phyloP scores from a whole-genome alignment of 2,888 invertebrate species.

The Pseudococcus longispinus region DNA sequence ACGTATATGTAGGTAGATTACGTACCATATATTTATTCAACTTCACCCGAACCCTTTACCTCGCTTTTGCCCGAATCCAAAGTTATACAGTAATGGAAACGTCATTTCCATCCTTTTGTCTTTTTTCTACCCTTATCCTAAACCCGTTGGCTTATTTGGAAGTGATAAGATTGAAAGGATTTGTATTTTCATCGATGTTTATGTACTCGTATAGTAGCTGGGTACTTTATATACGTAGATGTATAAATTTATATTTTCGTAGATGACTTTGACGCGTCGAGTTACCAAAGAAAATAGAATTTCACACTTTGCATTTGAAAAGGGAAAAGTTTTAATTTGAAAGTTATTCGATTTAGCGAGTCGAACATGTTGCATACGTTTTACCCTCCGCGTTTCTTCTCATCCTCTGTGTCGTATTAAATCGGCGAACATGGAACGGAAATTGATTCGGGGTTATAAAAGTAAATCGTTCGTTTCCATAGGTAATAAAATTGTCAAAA shows the following conservation, averaged over 20 bases:
- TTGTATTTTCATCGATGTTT: background rate
- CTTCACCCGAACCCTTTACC: background rate
- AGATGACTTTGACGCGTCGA: background rate
- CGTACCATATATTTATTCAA: background rate
- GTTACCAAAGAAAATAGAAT: background rate
- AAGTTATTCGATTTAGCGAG: constrained; percentile 19
- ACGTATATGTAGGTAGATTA: background rate
- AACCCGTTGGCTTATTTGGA: background rate
- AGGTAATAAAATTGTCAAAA: background rate
- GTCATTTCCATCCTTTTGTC: constrained; percentile 1
- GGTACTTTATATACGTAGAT: background rate
- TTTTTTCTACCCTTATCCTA: background rate
- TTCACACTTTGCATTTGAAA: constrained; percentile 25
- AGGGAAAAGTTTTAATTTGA: constrained; percentile 18
- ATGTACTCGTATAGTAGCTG: background rate
- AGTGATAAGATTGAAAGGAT: background rate
- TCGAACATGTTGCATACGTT: constrained; percentile 1
- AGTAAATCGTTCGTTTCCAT: background rate
- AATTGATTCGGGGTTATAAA: constrained; percentile 7
- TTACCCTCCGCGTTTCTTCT: background rate
- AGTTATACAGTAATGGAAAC: background rate
- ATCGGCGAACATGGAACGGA: constrained; percentile 4
- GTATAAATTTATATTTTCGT: background rate
- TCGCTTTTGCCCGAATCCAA: background rate
- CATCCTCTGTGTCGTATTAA: background rate